Conservation (phyloP, 2,113 vertebrate genomes). For the Tychaedon coryphoeus region DNA sequence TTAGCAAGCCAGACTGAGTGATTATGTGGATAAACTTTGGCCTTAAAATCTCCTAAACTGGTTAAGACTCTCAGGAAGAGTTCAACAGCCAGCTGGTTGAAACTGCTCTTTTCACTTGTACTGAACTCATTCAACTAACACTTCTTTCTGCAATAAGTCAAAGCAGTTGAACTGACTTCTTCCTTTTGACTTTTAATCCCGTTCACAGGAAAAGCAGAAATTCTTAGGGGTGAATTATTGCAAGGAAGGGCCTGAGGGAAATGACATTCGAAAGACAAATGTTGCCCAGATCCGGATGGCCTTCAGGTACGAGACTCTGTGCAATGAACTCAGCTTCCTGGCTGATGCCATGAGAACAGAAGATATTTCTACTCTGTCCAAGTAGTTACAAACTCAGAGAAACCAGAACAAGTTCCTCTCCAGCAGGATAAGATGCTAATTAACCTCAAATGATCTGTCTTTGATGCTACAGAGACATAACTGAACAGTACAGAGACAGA, state of each 20-base stretch:
- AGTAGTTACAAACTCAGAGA: slow-evolving; percentile 48
- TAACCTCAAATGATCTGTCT: not conserved
- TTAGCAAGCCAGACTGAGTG: not conserved
- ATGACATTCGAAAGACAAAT: slow-evolving; percentile 92
- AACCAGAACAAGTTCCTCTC: not conserved
- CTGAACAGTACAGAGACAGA: not conserved
- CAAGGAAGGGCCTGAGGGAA: slow-evolving; percentile 90
- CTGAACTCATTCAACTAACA: not conserved
- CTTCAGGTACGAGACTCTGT: slow-evolving; percentile 90
- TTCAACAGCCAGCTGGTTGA: not conserved
- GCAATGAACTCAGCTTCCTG: slow-evolving; percentile 95
- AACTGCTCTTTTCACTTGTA: not conserved
- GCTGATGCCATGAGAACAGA: slow-evolving; percentile 88
- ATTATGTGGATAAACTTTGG: not conserved
- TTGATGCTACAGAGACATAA: not conserved
- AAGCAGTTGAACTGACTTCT: not conserved
- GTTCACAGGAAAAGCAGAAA: slow-evolving; percentile 88
- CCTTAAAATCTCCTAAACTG: not conserved
- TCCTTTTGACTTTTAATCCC: slow-evolving; percentile 1
- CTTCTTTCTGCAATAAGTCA: not conserved
- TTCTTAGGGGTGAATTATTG: slow-evolving; percentile 91
- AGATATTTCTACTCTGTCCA: slow-evolving; percentile 48
- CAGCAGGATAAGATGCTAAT: not conserved
- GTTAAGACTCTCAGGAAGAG: not conserved
- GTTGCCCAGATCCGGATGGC: slow-evolving; percentile 97